A percentile compares a stretch with the other conserved stretches of the same genome.
phyloP scores from a whole-genome alignment of 1,140 invertebrate genomes.

The Pseudomyrmex dendroicus region DNA sequence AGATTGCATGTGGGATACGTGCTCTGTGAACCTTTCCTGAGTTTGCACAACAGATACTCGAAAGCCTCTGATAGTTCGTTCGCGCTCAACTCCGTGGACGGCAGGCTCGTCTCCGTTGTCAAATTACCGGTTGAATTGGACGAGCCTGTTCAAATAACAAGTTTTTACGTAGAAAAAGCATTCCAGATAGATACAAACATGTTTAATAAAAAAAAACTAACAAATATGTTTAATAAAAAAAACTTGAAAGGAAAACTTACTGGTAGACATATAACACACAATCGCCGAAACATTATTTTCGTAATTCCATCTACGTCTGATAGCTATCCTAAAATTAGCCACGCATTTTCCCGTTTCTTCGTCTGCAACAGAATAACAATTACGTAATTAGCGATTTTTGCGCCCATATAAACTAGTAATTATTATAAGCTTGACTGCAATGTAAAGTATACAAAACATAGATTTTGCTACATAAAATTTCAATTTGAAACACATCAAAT shows the following conservation, averaged over 20 bases:
- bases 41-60: conserved; percentile 90
- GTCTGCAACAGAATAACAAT: conserved; percentile 86
- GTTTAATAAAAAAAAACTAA: not conserved
- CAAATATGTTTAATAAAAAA: not conserved
- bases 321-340: conserved; percentile 91
- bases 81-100: conserved; percentile 86
- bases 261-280: conserved; percentile 92
- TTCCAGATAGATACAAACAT: too few species aligned
- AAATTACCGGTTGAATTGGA: conserved; percentile 88
- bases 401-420: not conserved
- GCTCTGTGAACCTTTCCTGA: conserved; percentile 88
- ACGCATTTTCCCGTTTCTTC: conserved; percentile 94
- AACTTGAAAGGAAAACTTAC: conserved; percentile 79
- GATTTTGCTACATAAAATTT: not conserved
- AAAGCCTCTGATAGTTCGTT: conserved; percentile 89
- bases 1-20: conserved; percentile 88
- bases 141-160: conserved; percentile 83
- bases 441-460: not conserved
- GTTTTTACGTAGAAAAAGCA: conserved; percentile 6
- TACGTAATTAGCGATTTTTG: not conserved
- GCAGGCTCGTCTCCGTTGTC: conserved; percentile 86
- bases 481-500: conserved; percentile 1
- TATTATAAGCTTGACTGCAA: not conserved
- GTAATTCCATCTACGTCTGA: conserved; percentile 93
- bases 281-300: conserved; percentile 94